phyloP scores from a whole-genome alignment of 2,113 vertebrate species.

The Anas platyrhynchos region DNA sequence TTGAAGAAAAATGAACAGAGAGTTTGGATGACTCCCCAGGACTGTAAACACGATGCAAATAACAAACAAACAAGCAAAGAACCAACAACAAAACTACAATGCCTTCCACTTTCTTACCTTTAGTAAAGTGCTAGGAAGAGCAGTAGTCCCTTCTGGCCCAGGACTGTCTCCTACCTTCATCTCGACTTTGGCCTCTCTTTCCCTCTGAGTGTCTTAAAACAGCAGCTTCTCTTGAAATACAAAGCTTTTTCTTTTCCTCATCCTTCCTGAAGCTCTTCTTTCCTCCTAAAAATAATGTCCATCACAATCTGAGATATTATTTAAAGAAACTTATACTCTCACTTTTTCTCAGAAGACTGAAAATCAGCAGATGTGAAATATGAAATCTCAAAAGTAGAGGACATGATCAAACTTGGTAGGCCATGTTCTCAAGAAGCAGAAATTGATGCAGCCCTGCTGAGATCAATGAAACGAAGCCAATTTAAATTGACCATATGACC shows the following conservation, averaged over 20 bases:
- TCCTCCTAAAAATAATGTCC: neutral
- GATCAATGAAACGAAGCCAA: neutral
- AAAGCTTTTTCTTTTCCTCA: neutral
- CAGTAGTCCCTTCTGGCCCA: accelerated
- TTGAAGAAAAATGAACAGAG: neutral
- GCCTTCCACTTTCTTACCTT: neutral
- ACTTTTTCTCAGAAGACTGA: neutral
- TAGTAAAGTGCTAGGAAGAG: neutral
- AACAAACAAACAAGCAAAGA: no score
- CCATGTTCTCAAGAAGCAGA: neutral
- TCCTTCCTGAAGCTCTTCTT: neutral
- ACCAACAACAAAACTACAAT: accelerated
- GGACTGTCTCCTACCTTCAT: neutral
- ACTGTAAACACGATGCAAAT: neutral
- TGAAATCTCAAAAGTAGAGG: neutral
- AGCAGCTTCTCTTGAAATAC: neutral
- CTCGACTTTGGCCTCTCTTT: neutral
- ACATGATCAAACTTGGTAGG: neutral
- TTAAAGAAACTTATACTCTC: neutral
- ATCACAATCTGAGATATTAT: neutral
- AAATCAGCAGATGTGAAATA: neutral
- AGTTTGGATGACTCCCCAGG: neutral
- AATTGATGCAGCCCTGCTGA: neutral
- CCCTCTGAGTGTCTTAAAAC: neutral
- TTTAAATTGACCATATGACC: neutral